phyloP scores from a whole-genome alignment of 2,797 vertebrate species.

The Thunnus albacares region DNA sequence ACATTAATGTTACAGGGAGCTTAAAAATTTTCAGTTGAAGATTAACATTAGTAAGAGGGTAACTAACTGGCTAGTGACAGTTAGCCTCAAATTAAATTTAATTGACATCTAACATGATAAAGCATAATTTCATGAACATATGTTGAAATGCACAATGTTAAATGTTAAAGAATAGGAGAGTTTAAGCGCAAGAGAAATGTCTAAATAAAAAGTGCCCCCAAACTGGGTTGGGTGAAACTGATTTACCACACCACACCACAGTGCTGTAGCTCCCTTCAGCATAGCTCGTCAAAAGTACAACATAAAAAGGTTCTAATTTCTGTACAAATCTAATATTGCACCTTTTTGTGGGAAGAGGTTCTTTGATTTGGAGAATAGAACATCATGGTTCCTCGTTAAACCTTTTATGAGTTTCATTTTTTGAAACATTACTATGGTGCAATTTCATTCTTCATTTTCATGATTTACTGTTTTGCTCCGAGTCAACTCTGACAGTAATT shows the following conservation, averaged over 20 bases:
- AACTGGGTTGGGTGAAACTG: not conserved
- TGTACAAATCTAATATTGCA: not conserved
- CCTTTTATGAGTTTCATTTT: conserved; percentile 7
- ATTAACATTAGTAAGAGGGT: not conserved
- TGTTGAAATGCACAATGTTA: not conserved
- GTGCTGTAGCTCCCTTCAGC: not conserved
- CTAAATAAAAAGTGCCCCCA: not conserved
- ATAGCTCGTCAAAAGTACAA: not conserved
- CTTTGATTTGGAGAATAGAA: conserved; percentile 20
- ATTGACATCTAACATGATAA: too few relatives aligned
- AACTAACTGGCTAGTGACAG: not conserved
- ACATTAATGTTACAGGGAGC: not conserved
- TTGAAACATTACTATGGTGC: conserved; percentile 2
- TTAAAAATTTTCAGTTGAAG: not conserved
- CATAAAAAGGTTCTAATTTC: not conserved
- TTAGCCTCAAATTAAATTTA: not conserved
- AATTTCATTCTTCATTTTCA: conserved; percentile 24
- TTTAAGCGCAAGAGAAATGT: not conserved
- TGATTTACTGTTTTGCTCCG: conserved; percentile 40
- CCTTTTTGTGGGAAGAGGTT: conserved; percentile 13
- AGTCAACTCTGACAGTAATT: conserved; percentile 49
- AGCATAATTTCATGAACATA: not conserved
- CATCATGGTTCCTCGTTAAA: not conserved
- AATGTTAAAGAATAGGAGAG: not conserved
- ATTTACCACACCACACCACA: not conserved